Base-by-base conservation (phyloP, 2,113 vertebrate species). In the Labrus mixtus region DNA sequence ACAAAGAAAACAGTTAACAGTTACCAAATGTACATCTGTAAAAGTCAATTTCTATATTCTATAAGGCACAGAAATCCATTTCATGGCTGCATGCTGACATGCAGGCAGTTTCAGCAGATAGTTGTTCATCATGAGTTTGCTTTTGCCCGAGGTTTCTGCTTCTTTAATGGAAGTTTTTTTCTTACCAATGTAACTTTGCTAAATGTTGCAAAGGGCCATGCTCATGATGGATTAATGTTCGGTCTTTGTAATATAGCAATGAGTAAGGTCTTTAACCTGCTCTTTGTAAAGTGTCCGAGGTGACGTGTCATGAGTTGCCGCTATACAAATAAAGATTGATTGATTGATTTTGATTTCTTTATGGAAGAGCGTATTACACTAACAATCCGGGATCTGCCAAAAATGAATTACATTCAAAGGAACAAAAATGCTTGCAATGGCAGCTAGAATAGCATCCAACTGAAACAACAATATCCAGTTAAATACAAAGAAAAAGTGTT, bases 1-100 rank as follows among this genome's bases (percentile, higher is more conserved):
- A 51, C 41, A 66, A 53, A 54, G 43, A 61, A 61, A 73, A 37
- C n/a, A n/a, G n/a, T n/a, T n/a, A n/a, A 63, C 16, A 7, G 3
- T 19, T 19, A 48, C 46, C 29, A 20, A 43, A 55, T 33, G 37
- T 46, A 55, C 60, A 70, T 54, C 48, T 60, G 61, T 23, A 33
- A 10, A 73, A 55, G 11, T 63, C 51, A 71, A 11, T 43, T 23
- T 22, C n/a, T 13, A n/a, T 50, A 61, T 20, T 41, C 29, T 43
- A 4, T 70, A 36, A 59, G 67, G 41, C 20, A 48, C 11, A 19
- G 17, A 19, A 62, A 23, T 5, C 57, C 2, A 57, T 6, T 43
- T 13, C 25, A 36, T 17, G 6, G 4, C 43, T 22, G 12, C 1
- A 0, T 19, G 19, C 19, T 22, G 22, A 1, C 0, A 2, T 29